A percentile compares a stretch with the other conserved stretches of the same genome.
phyloP scores from a whole-genome alignment of 2,113 vertebrate species.

The Scophthalmus maximus region DNA sequence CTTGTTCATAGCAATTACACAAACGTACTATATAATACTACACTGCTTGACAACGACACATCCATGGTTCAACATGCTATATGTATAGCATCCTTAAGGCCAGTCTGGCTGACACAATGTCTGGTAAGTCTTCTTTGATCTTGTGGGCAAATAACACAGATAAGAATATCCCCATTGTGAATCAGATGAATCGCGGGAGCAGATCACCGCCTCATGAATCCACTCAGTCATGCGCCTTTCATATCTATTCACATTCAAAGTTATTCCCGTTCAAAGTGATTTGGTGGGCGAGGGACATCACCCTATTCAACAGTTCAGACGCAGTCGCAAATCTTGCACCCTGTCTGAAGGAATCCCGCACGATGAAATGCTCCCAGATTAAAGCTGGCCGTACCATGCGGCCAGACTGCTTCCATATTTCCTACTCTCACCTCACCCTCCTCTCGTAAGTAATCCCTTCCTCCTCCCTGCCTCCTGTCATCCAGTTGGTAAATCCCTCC shows the following conservation, averaged over 20 bases:
- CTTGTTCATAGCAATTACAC: too few relatives aligned
- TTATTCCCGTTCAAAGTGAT: conserved; percentile 28
- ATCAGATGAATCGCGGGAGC: conserved; percentile 32
- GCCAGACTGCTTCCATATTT: conserved; percentile 20
- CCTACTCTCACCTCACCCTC: conserved; percentile 17
- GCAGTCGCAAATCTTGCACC: conserved; percentile 37
- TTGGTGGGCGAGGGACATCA: conserved; percentile 40
- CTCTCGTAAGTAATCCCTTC: conserved; percentile 21
- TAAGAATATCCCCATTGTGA: conserved; percentile 46
- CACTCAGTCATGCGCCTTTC: conserved; percentile 23
- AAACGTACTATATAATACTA: not conserved
- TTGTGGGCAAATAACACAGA: conserved; percentile 27
- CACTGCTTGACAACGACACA: conserved; percentile 4
- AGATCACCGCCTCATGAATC: not conserved
- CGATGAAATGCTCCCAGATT: conserved; percentile 13
- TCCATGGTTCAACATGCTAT: not conserved
- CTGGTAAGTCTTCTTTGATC: conserved; percentile 38
- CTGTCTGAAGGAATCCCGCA: conserved; percentile 41
- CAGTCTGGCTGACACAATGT: conserved; percentile 1
- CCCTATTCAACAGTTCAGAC: conserved; percentile 39
- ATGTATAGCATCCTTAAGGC: conserved; percentile 18
- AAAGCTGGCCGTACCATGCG: too few relatives aligned
- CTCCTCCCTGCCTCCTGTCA: too few relatives aligned
- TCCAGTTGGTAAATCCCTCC: not conserved
- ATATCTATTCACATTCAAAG: conserved; percentile 33